Conservation (phyloP, 2,797 vertebrate genomes). For the Merluccius polli region DNA sequence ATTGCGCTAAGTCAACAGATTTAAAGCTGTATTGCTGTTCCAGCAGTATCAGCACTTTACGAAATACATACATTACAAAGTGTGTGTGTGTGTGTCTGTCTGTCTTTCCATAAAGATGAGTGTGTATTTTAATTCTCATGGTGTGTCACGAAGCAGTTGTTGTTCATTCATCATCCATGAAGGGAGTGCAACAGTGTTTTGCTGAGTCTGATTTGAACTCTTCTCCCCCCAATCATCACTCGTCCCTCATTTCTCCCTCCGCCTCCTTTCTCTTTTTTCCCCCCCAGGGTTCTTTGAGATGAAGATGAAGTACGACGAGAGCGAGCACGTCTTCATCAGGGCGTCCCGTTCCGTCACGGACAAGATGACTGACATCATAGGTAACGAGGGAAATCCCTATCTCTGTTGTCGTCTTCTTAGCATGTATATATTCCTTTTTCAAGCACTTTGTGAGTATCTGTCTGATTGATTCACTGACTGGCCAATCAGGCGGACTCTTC, state of each 20-base stretch:
- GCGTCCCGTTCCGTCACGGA: constrained; percentile 89
- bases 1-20: constrained; percentile 21
- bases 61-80: not conserved
- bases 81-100: not conserved
- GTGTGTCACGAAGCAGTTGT: not conserved
- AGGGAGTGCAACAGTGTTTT: not conserved
- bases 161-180: constrained; percentile 20
- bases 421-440: not conserved
- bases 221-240: not conserved
- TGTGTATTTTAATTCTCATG: not conserved
- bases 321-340: constrained; percentile 86
- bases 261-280: not conserved
- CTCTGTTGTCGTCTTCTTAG: not conserved
- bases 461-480: not conserved
- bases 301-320: constrained; percentile 98
- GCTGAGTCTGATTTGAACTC: not conserved
- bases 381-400: constrained; percentile 59
- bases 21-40: not conserved
- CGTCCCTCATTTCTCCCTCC: not conserved
- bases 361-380: constrained; percentile 86
- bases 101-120: not conserved
- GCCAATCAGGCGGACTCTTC: constrained; percentile 83
- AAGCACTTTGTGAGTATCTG: not conserved
- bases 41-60: constrained; percentile 16
- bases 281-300: constrained; percentile 91